phyloP scores from a whole-genome alignment of 2,888 invertebrate species.

The Eueremaeus valkanovi region DNA sequence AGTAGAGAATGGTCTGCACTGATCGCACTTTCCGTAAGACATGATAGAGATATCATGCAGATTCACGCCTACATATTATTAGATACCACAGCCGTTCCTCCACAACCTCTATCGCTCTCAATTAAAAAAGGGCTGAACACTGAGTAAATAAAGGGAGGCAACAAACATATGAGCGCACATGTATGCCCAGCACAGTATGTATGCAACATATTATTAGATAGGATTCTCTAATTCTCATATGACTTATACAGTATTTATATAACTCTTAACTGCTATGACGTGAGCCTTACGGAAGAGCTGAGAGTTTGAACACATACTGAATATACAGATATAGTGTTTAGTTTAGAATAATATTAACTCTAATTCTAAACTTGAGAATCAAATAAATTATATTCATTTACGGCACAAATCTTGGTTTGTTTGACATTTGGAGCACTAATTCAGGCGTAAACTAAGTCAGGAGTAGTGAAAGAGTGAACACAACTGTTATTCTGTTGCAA shows the following conservation, averaged over 20 bases:
- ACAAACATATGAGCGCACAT: background rate
- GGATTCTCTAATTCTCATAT: too few species aligned
- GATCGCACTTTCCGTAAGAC: constrained; percentile 10
- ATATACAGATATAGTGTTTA: background rate
- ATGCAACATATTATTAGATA: constrained; percentile 26
- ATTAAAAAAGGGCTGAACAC: constrained; percentile 32
- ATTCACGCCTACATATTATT: constrained; percentile 26
- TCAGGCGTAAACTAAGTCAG: background rate
- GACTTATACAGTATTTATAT: background rate
- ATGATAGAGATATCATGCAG: constrained; percentile 35
- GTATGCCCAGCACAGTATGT: too few species aligned
- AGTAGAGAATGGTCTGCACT: background rate
- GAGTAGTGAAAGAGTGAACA: background rate
- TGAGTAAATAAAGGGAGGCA: constrained; percentile 30
- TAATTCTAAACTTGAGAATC: background rate
- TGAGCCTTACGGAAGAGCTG: too few species aligned
- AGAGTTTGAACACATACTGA: background rate
- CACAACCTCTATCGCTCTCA: background rate
- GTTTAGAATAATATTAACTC: background rate
- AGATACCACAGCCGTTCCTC: background rate
- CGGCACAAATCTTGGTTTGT: background rate
- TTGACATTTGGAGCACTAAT: background rate
- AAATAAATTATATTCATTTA: background rate
- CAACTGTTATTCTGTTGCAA: background rate
- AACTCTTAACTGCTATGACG: too few species aligned